Evolutionary conservation across 1,140 invertebrate species (phyloP).

Genomic region (Drosophila melanica): DNA sequence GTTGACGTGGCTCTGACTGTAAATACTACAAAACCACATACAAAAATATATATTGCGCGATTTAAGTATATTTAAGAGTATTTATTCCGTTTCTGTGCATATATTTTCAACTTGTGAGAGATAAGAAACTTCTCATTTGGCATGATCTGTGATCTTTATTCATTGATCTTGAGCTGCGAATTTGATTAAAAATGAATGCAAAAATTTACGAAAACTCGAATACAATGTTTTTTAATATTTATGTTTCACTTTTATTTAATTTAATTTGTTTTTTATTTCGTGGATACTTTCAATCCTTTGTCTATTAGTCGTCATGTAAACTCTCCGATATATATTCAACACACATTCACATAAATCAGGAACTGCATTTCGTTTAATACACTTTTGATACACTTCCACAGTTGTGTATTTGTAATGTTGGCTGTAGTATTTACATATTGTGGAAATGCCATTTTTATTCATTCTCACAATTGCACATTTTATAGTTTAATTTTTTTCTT

Average conservation of each 20-base stretch:
- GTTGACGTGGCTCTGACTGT: constrained; percentile 1
- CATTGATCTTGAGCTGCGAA: background rate
- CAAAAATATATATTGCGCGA: constrained; percentile 7
- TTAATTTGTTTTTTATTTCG: too few relatives aligned
- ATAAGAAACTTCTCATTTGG: background rate
- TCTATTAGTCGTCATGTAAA: too few relatives aligned
- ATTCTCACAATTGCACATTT: constrained; percentile 21
- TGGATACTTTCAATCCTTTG: too few relatives aligned
- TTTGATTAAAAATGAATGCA: background rate
- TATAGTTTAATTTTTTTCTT: constrained; percentile 13
- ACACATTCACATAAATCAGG: background rate
- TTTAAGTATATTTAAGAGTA: background rate
- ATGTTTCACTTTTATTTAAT: too few relatives aligned
- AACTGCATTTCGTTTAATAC: constrained; percentile 34
- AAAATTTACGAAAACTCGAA: too few relatives aligned
- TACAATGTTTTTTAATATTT: too few relatives aligned
- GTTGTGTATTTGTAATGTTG: constrained; percentile 5
- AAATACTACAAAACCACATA: constrained; percentile 21
- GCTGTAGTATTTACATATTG: background rate
- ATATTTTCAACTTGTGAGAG: background rate
- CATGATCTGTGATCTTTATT: background rate
- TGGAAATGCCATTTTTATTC: constrained; percentile 1
- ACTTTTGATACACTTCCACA: constrained; percentile 46
- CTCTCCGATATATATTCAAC: too few relatives aligned
- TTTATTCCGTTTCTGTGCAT: background rate